Evolutionary conservation across 2,888 invertebrate genomes (phyloP), one percentile per base, ranked within the genome.

Genomic region (Eudasyphora cyanicolor): DNA sequence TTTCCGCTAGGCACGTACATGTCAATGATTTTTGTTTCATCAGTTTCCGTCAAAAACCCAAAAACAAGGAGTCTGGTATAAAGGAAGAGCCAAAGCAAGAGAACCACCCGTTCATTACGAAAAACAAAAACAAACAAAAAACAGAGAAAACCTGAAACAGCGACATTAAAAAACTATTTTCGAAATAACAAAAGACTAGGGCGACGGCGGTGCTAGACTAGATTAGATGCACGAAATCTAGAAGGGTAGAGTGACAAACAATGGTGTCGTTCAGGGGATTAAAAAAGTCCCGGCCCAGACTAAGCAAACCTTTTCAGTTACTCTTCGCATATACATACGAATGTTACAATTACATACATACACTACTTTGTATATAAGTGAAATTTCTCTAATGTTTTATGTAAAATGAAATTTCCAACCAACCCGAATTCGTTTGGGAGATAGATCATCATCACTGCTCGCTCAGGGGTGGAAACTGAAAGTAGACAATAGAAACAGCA

Each of bases 161-260:
- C 60, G 71, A 81, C 81, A 78, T 84, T 84, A 81, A 84, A 84
- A 84, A 84, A 84, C 84, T 71, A 81, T 84, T 80, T 80, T 49
- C 74, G 42, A 70, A 49, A 62, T n/a, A n/a, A 17, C 12, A 73
- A 49, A 51, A 42, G 17, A 49, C 27, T 12, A n/a, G 45, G 60
- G 75, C 84, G 78, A 76, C 84, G 84, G 64, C 71, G 35, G 67
- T n/a, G 84, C 79, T 77, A 75, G 38, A 29, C 29, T 1, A 60
- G 54, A 54, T 54, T 19, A 54, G 54, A 64, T 17, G 38, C 10
- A 19, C 35, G 64, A 75, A 82, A 54, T 35, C 32, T n/a, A 54
- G 74, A 49, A 14, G 27, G 74, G 62, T 75, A 80, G 78, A 81
- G 81, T 81, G 81, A 81, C 81, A 54, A 76, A 84, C 76, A 81